phyloP scores from a whole-genome alignment of 1,140 invertebrate genomes.

The Drosophila hydei region DNA sequence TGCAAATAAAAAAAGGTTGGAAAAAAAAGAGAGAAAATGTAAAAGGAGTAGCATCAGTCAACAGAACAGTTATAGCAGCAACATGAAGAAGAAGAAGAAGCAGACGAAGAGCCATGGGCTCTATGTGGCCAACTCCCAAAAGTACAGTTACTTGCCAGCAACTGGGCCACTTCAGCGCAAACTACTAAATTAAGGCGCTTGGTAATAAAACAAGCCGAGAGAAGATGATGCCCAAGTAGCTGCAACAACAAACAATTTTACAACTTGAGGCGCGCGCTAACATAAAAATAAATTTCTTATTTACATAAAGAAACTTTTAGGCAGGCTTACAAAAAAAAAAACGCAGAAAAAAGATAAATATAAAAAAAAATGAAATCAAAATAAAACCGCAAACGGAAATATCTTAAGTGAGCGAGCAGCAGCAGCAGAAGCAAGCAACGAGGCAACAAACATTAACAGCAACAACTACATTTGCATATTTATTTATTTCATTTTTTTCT shows the following conservation, averaged over 20 bases:
- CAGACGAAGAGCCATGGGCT: conserved; percentile 21
- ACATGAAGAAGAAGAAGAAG: conserved; percentile 26
- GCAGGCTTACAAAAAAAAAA: conserved; percentile 52
- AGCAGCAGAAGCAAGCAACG: conserved; percentile 15
- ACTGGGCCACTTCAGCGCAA: conserved; percentile 58
- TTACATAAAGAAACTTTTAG: conserved; percentile 82
- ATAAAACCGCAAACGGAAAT: conserved; percentile 69
- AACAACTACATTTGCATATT: conserved; percentile 78
- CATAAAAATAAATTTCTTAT: conserved; percentile 83
- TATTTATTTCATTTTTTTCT: conserved; percentile 64
- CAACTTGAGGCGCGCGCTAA: conserved; percentile 76
- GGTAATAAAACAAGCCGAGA: conserved; percentile 70
- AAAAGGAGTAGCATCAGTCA: conserved; percentile 15
- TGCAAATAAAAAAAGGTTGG: conserved; percentile 67
- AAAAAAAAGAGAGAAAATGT: conserved; percentile 10
- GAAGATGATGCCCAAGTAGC: conserved; percentile 40
- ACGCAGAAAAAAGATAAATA: conserved; percentile 24
- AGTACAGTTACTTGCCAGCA: conserved; percentile 63
- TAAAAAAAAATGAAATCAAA: conserved; percentile 72
- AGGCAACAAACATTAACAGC: conserved; percentile 70
- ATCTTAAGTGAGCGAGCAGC: conserved; percentile 15
- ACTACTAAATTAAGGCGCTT: conserved; percentile 77
- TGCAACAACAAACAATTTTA: conserved; percentile 67
- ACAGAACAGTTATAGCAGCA: conserved; percentile 26
- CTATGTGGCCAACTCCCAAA: conserved; percentile 50